Percentiles rank a stretch among this genome's conserved stretches.
phyloP scores from a whole-genome alignment of 2,113 vertebrate genomes.

The Danionella cerebrum region DNA sequence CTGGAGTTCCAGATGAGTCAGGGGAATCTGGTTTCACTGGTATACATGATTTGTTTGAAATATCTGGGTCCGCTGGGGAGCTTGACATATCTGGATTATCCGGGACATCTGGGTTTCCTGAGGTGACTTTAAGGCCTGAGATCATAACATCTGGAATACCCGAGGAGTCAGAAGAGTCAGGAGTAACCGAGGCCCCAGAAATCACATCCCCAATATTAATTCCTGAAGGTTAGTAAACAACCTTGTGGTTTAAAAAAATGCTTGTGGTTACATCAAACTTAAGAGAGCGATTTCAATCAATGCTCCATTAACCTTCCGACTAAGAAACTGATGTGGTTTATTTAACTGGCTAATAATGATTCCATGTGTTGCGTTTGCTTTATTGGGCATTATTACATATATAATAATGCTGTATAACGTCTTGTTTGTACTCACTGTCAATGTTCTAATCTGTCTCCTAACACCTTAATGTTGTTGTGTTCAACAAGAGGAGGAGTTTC shows the following conservation, averaged over 20 bases:
- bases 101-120: slow-evolving; percentile 19
- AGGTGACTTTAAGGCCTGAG: slow-evolving; percentile 44
- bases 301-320: neutral
- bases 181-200: neutral
- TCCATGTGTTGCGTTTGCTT: slow-evolving; percentile 43
- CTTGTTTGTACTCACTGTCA: too few relatives aligned
- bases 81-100: slow-evolving; percentile 43
- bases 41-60: neutral
- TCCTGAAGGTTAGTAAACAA: slow-evolving; percentile 69
- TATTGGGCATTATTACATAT: neutral
- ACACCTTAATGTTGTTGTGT: slow-evolving; percentile 65
- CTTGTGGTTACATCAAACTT: too few relatives aligned
- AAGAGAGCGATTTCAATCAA: too few relatives aligned
- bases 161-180: slow-evolving; percentile 12
- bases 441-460: slow-evolving; percentile 51
- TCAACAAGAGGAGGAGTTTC: slow-evolving; percentile 69
- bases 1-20: neutral
- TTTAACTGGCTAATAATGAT: slow-evolving; percentile 45
- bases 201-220: slow-evolving; percentile 33
- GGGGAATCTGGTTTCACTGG: neutral
- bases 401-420: too few relatives aligned
- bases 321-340: slow-evolving; percentile 25
- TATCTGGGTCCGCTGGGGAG: neutral
- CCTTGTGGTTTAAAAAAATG: too few relatives aligned
- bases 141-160: slow-evolving; percentile 43